phyloP scores from a whole-genome alignment of 2,888 invertebrate genomes.

The Agonopterix heracliana region DNA sequence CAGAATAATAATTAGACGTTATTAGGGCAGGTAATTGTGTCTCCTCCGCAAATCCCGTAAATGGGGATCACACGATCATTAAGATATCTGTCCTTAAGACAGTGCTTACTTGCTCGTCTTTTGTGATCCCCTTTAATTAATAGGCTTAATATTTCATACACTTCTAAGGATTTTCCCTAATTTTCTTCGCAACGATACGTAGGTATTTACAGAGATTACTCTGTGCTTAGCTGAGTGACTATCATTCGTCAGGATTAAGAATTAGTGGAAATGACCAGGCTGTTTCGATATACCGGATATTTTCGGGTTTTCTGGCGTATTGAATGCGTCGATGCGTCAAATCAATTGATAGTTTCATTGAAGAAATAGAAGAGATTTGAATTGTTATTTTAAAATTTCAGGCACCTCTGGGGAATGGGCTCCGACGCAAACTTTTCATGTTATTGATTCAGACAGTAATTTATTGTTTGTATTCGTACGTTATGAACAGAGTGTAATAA shows the following conservation, averaged over 20 bases:
- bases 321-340: too few species aligned
- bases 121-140: slow-evolving; percentile 60
- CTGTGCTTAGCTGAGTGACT: slow-evolving; percentile 25
- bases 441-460: too few species aligned
- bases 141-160: slow-evolving; percentile 63
- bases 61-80: slow-evolving; percentile 56
- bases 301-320: too few species aligned
- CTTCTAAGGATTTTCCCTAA: slow-evolving; percentile 52
- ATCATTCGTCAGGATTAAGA: slow-evolving; percentile 47
- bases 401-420: too few species aligned
- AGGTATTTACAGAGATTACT: slow-evolving; percentile 40
- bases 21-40: slow-evolving; percentile 29
- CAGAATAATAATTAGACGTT: slow-evolving; percentile 8
- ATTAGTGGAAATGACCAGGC: slow-evolving; percentile 29
- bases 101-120: slow-evolving; percentile 46
- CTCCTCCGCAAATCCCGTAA: slow-evolving; percentile 37
- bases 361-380: too few species aligned
- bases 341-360: too few species aligned
- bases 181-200: slow-evolving; percentile 39
- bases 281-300: not conserved
- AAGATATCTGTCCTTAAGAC: slow-evolving; percentile 30
- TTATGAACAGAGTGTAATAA: too few species aligned
- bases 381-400: too few species aligned
- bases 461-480: too few species aligned
- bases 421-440: too few species aligned